Evolutionary conservation across 2,113 vertebrate genomes (phyloP), one percentile per base, ranked within the genome.

Genomic region (Corythornis cristatus): DNA sequence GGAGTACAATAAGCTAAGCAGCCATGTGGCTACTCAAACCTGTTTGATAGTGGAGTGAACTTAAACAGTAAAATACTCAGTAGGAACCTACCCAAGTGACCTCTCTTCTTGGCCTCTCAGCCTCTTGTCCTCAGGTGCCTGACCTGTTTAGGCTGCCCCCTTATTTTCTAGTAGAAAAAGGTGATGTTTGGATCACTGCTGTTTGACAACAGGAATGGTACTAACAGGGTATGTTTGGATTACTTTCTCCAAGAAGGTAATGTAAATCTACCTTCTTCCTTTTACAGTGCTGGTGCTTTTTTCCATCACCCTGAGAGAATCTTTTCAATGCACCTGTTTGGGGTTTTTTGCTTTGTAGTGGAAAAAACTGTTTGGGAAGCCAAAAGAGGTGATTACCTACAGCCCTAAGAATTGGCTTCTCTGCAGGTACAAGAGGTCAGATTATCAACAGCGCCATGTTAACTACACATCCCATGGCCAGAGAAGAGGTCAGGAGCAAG

Each of bases 401-500:
- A 50, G 31, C 9, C 4, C 8, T 25, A 43, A 48, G 17, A 35
- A 67, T 1, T 51, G 37, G 12, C 15, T 37, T 73, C 33, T 53
- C 31, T 57, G 23, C n/a, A 48, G 17, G 11, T 60, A 12, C 15
- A 22, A 67, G 29, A 78, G 43, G 20, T 2, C 50, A 68, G 31
- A 11, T n/a, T 58, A 28, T 48, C 23, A 71, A 8, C 28, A 54
- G 11, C 37, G 68, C 37, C 45, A 54, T 37, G 54, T 62, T 57
- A 83, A 25, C 15, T 66, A 19, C 1, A 0, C 6, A 10, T 79
- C 23, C 6, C 2, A 0, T 1, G 1, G 37, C 67, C 56, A 73
- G 58, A 88, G 15, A 11, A 53, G 71, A 17, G 25, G 7, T 58
- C 28, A 48, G 31, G 75, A 71, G 16, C 22, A 11, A 45, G 13